Evolutionary conservation across 2,888 invertebrate species (phyloP).

Genomic region (Hesperia comma): DNA sequence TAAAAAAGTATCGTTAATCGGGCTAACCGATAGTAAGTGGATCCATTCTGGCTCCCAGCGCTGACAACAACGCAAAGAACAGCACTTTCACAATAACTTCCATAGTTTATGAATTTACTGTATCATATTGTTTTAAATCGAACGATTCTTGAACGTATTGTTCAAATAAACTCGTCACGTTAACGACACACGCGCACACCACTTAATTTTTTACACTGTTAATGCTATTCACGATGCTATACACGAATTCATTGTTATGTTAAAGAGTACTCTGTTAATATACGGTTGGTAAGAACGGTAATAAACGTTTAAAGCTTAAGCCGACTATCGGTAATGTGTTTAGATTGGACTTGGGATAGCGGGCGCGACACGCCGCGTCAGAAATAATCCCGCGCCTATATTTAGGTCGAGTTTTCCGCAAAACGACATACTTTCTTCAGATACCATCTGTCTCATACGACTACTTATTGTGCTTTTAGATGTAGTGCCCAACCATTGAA

Average conservation of each 20-base stretch:
- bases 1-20: conserved; percentile 36
- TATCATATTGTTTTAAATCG: not conserved
- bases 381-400: conserved; percentile 78
- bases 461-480: not conserved
- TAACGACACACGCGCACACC: not conserved
- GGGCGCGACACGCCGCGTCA: conserved; percentile 70
- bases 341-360: conserved; percentile 69
- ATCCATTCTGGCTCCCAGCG: conserved; percentile 51
- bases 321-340: conserved; percentile 69
- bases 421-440: conserved; percentile 76
- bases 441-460: conserved; percentile 46
- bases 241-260: conserved; percentile 51
- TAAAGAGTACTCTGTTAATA: conserved; percentile 53
- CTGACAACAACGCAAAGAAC: conserved; percentile 51
- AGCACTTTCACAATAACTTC: conserved; percentile 53
- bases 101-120: conserved; percentile 28
- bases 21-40: conserved; percentile 58
- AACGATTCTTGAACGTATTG: not conserved
- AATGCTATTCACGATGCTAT: no score
- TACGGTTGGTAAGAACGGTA: conserved; percentile 58
- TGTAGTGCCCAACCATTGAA: conserved; percentile 10
- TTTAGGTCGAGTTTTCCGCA: conserved; percentile 78
- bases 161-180: not conserved
- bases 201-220: conserved; percentile 42
- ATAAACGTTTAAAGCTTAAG: conserved; percentile 65